Evolutionary conservation across 2,888 invertebrate species (phyloP).

Genomic region (Drosophila paranaensis): DNA sequence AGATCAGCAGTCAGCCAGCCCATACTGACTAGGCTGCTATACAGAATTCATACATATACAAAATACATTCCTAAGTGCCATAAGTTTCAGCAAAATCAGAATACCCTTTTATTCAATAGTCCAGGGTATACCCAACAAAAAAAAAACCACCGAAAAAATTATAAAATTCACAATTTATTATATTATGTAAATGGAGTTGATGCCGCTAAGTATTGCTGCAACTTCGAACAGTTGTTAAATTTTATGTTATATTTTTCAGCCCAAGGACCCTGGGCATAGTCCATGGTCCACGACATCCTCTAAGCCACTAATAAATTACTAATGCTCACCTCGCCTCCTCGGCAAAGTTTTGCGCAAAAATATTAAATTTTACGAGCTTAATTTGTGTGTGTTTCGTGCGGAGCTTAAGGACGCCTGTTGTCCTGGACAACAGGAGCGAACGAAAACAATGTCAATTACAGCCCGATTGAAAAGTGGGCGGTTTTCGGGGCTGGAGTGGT

Average conservation of each 20-base stretch:
- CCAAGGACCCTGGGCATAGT: conserved; percentile 17
- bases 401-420: conserved; percentile 55
- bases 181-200: conserved; percentile 5
- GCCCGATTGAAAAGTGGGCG: conserved; percentile 77
- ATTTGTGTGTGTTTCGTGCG: conserved; percentile 73
- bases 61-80: too few species aligned
- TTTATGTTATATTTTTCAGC: conserved; percentile 38
- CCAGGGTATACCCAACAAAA: neutral
- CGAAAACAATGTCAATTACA: conserved; percentile 73
- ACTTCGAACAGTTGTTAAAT: conserved; percentile 60
- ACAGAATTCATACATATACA: too few species aligned
- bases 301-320: conserved; percentile 71
- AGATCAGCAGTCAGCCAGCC: too few species aligned
- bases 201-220: neutral
- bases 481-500: conserved; percentile 58
- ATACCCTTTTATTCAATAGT: too few species aligned
- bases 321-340: conserved; percentile 46
- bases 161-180: conserved; percentile 10
- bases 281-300: conserved; percentile 14
- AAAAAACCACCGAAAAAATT: neutral
- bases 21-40: too few species aligned
- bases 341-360: conserved; percentile 55
- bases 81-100: neutral
- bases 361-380: conserved; percentile 81
- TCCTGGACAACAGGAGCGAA: conserved; percentile 50